Base-by-base conservation (phyloP, 2,113 vertebrate species). In the Silurus asotus region DNA sequence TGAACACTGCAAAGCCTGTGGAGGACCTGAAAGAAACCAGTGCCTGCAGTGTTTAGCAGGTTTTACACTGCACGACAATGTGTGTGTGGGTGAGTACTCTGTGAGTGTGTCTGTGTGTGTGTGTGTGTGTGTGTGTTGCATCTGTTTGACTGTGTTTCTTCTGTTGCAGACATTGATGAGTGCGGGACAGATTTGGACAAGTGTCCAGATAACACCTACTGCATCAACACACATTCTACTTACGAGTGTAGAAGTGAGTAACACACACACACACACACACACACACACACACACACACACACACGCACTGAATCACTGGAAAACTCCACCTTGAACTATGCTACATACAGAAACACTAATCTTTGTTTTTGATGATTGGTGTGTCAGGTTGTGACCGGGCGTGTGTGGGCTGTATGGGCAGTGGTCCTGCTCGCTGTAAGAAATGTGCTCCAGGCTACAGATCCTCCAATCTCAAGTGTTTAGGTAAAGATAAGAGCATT, bases 381-480 rank as follows among this genome's bases (percentile, higher is more conserved):
- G 55, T 61, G 56, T 48, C 92, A 99, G 98, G 94, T 62, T 99
- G 98, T 88, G 96, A 97, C 89, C 93, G 91, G 0, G 96, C 97
- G 74, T 99, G 98, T 90, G 94, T 95, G 0, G 96, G 97, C 83
- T 99, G 98, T 91, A 97, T 98, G 97, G 97, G 97, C 0, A 93
- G 96, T 0, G 98, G 98, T 82, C 94, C 97, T 0, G 95, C 96
- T 80, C 96, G 97, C 87, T 99, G 98, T 93, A 97, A 95, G 91
- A 98, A 96, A 86, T 99, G 98, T 91, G 96, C 97, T 86, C 90
- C 93, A 58, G 98, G 97, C n/a, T 99, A 96, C 93, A 95, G 94
- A 92, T 93, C 97, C 72, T 94, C 94, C 0, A 97, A 96, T 69
- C 94, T 95, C 89, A 98, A 97, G 89, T 99, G 97, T 92, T 92